Evolutionary conservation across 2,113 vertebrate species (phyloP).

Genomic region (Sturnira hondurensis): DNA sequence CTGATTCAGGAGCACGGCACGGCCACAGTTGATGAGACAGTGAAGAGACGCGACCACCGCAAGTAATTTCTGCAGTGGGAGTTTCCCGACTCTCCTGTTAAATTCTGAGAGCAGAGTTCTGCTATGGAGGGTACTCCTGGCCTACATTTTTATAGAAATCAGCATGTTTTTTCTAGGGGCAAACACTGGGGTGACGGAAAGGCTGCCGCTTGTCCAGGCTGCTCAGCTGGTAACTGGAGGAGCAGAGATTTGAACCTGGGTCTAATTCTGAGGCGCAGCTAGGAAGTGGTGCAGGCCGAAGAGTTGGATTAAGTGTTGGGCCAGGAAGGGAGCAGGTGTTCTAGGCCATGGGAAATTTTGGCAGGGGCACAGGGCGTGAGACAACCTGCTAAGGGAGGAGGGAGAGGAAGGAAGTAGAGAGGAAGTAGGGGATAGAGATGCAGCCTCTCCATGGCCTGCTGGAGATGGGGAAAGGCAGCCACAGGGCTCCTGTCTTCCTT

Average conservation of each 20-base stretch:
- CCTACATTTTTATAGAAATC: background rate
- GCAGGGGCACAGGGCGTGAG: background rate
- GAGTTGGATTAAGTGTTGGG: background rate
- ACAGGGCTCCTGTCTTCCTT: background rate
- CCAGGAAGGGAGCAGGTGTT: background rate
- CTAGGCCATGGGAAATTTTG: too few relatives aligned
- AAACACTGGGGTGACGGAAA: background rate
- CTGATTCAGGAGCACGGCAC: fast-evolving
- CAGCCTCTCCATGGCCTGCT: background rate
- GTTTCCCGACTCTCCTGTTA: background rate
- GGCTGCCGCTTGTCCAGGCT: background rate
- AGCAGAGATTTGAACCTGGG: background rate
- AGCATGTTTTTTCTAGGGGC: background rate
- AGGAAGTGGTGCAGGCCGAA: background rate
- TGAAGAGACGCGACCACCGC: fast-evolving
- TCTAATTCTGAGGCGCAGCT: background rate
- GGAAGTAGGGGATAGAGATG: background rate
- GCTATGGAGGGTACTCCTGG: fast-evolving
- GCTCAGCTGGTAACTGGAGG: too few relatives aligned
- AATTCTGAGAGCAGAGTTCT: background rate
- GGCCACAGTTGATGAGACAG: fast-evolving
- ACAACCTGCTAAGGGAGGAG: background rate
- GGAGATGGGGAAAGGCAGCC: background rate
- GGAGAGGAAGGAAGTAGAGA: background rate
- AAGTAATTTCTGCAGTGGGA: fast-evolving